Percentiles rank a stretch among this genome's conserved stretches.
Evolutionary conservation across 2,888 invertebrate genomes (phyloP).

Genomic region (Tryphoninae sp.): DNA sequence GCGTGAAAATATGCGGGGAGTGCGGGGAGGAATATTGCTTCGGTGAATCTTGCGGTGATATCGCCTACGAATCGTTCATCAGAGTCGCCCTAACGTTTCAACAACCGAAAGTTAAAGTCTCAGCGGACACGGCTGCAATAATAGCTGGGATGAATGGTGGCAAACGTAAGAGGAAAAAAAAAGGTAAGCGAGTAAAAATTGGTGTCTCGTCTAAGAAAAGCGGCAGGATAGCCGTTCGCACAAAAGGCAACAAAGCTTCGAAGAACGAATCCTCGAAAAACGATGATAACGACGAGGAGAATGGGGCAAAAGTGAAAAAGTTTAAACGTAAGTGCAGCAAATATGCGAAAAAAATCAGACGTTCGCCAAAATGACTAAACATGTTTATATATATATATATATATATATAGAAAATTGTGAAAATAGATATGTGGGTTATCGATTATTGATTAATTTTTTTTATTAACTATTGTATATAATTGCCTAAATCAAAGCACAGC

Average conservation of each 20-base stretch:
- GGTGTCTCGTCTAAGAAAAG: conserved; percentile 81
- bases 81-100: conserved; percentile 79
- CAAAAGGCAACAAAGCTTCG: conserved; percentile 72
- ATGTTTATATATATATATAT: not conserved
- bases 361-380: conserved; percentile 65
- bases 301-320: conserved; percentile 75
- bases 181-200: conserved; percentile 71
- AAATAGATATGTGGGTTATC: not conserved
- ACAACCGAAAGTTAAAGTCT: conserved; percentile 74
- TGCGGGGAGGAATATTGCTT: conserved; percentile 93
- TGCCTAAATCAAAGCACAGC: not conserved
- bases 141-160: conserved; percentile 76
- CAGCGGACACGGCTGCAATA: conserved; percentile 79
- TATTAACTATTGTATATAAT: not conserved
- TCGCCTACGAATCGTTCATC: conserved; percentile 84
- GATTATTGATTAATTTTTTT: not conserved
- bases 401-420: not conserved
- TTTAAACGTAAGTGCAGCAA: conserved; percentile 77
- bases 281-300: conserved; percentile 78
- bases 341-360: conserved; percentile 68
- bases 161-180: conserved; percentile 71
- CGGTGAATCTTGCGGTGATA: conserved; percentile 83
- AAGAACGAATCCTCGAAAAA: conserved; percentile 78
- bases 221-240: conserved; percentile 72
- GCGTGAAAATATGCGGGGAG: conserved; percentile 88